Evolutionary conservation across 2,797 vertebrate species (phyloP), one percentile per base, ranked within the genome.

Genomic region (Micropoecilia bifurca): DNA sequence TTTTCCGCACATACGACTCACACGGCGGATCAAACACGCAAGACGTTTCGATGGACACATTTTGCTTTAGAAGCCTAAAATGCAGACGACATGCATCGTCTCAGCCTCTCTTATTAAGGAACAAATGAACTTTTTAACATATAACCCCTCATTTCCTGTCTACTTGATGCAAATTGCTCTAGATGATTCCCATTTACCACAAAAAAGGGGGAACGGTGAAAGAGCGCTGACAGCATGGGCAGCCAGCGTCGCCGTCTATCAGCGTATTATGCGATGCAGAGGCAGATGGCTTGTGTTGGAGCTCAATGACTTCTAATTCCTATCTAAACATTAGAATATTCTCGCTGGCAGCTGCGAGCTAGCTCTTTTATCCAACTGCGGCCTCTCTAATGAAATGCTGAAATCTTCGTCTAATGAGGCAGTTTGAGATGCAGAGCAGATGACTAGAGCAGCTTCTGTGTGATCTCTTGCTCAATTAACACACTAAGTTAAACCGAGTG

Each of bases 231-330:
- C 36, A 61, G 55, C 61, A 73, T 16, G 57, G 33, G 45, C 46
- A 39, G 45, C 13, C 46, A n/a, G 45, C 8, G 30, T 3, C 43
- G 20, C 57, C 57, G 61, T 68, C 46, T 57, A 50, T 84, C 47
- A 41, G 0, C 61, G 9, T 76, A 13, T 53, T 43, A 39, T 1
- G 69, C 68, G 45, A 66, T 69, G 83, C 16, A 46, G 55, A 77
- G 74, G 74, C 88, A 87, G 90, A 89, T 87, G 89, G 88, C 80
- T 82, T 1, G 55, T 18, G 71, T 48, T 79, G 79, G 76, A 77
- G 80, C 86, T 88, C 84, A 86, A 0, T 81, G 78, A 78, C 80
- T 91, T 85, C 46, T 39, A 81, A 4, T 83, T 85, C 78, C 88
- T 80, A 82, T 90, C 81, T 69, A 80, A 25, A 46, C 73, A 79